Evolutionary conservation across 1,140 invertebrate species (phyloP).

Genomic region (Drosophila orena): DNA sequence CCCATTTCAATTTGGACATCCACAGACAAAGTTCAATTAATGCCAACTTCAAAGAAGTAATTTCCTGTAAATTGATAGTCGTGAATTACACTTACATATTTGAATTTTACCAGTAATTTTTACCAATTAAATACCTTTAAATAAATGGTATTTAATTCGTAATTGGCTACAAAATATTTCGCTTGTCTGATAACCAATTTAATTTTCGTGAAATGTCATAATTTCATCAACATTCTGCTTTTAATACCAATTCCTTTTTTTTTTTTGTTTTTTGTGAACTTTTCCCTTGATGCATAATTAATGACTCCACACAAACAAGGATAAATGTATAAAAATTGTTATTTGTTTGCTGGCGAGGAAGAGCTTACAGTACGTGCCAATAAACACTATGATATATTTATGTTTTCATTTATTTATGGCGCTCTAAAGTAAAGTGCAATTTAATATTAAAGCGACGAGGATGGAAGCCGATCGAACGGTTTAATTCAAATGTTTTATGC

Average conservation of each 20-base stretch:
- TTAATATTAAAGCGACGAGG: slow-evolving; percentile 33
- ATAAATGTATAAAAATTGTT: slow-evolving; percentile 43
- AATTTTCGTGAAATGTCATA: slow-evolving; percentile 8
- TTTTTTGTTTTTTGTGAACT: not conserved
- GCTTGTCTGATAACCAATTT: slow-evolving; percentile 27
- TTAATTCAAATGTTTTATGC: slow-evolving; percentile 43
- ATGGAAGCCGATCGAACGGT: slow-evolving; percentile 9
- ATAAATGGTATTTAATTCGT: slow-evolving; percentile 21
- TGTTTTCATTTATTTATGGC: slow-evolving; percentile 67
- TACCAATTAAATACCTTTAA: slow-evolving; percentile 4
- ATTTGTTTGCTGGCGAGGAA: slow-evolving; percentile 34
- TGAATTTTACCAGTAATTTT: not conserved
- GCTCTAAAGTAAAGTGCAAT: slow-evolving; percentile 10
- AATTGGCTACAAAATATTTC: slow-evolving; percentile 25
- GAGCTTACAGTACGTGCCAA: slow-evolving; percentile 32
- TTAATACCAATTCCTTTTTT: slow-evolving; percentile 26
- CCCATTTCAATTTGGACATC: slow-evolving; percentile 7
- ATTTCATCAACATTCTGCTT: slow-evolving; percentile 17
- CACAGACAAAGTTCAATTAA: slow-evolving; percentile 12
- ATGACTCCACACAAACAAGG: slow-evolving; percentile 36
- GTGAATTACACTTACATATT: not conserved
- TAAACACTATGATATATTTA: slow-evolving; percentile 54
- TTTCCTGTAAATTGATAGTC: slow-evolving; percentile 17
- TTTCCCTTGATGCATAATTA: slow-evolving; percentile 36
- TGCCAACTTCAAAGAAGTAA: slow-evolving; percentile 23